Evolutionary conservation across 2,797 vertebrate genomes (phyloP), one percentile per base, ranked within the genome.

Genomic region (Antennarius maculatus): DNA sequence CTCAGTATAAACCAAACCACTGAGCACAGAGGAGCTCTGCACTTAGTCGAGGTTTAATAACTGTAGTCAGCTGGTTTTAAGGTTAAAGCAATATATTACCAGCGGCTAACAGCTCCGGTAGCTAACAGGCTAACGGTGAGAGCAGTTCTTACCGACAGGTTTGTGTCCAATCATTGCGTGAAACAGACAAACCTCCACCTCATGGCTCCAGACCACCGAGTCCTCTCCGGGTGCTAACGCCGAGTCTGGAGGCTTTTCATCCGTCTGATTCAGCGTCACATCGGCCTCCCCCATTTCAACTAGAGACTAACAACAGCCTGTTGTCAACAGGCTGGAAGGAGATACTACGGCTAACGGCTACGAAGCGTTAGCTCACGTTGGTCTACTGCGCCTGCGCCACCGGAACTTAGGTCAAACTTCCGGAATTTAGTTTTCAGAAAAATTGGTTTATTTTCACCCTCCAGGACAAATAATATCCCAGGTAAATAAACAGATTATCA

Each of bases 111-210:
- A 23, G 23, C 23, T 2, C 23, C 23, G 23, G 16, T 8, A 9
- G 62, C 70, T 76, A 69, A 28, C 65, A 47, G 1, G 79, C 69
- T 87, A 84, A 23, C 37, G 4, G 0, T 43, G 3, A 0, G 17
- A 9, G 34, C 66, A 57, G 61, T 0, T 76, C 96, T 97, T 91
- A 97, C 97, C 97, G 52, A 98, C 96, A 51, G 97, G 96, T 82
- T 97, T 98, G 92, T 98, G 97, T 66, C 97, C 97, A 82, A 98
- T 92, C 96, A 98, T 97, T 52, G 96, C 97, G 87, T 98, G 97
- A 66, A 98, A 98, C 16, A 98, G 93, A 89, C 97, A 98, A 28
- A 98, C 97, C 88, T 98, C 97, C 83, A 98, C 96, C 81, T 98
- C 97, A n/a, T 97, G 97, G 86, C 96, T 98, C 97, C 97, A 98